phyloP scores from a whole-genome alignment of 1,140 invertebrate genomes.

The Pseudomyrmex gracilis region DNA sequence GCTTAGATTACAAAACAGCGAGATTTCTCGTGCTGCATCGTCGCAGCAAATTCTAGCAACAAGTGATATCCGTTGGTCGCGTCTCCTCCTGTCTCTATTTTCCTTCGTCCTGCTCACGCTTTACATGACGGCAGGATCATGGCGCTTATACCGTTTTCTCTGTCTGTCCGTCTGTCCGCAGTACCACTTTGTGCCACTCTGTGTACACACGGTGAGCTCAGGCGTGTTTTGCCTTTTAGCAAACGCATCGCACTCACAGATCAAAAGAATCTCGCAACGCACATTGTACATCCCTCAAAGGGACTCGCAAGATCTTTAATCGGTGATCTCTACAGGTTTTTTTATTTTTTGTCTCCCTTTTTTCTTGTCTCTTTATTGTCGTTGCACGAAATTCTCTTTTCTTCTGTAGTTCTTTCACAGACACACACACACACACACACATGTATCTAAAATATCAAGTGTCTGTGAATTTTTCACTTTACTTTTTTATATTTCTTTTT shows the following conservation, averaged over 20 bases:
- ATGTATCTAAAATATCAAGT: not conserved
- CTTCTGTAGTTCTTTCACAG: not conserved
- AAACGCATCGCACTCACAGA: slow-evolving; percentile 33
- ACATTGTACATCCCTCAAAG: slow-evolving; percentile 46
- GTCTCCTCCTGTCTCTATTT: slow-evolving; percentile 26
- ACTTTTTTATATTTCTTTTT: too few species aligned
- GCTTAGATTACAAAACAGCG: slow-evolving; percentile 49
- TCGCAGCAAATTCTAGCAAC: slow-evolving; percentile 57
- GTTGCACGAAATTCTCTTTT: not conserved
- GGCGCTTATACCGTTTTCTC: slow-evolving; percentile 44
- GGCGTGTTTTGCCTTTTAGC: slow-evolving; percentile 42
- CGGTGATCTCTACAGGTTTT: slow-evolving; percentile 43
- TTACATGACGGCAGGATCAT: slow-evolving; percentile 3
- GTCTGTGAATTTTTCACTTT: not conserved
- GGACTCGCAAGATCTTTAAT: slow-evolving; percentile 46
- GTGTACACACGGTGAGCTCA: not conserved
- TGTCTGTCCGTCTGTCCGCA: slow-evolving; percentile 46
- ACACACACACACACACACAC: too few species aligned
- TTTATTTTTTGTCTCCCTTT: not conserved
- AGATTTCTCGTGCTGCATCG: slow-evolving; percentile 14
- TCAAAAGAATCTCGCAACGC: slow-evolving; percentile 15
- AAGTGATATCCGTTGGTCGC: slow-evolving; percentile 62
- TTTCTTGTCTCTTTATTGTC: not conserved
- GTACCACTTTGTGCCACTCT: slow-evolving; percentile 36
- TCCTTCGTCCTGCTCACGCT: slow-evolving; percentile 2